Conservation (phyloP, 2,113 vertebrate species). For the Megaceryle torquata region DNA sequence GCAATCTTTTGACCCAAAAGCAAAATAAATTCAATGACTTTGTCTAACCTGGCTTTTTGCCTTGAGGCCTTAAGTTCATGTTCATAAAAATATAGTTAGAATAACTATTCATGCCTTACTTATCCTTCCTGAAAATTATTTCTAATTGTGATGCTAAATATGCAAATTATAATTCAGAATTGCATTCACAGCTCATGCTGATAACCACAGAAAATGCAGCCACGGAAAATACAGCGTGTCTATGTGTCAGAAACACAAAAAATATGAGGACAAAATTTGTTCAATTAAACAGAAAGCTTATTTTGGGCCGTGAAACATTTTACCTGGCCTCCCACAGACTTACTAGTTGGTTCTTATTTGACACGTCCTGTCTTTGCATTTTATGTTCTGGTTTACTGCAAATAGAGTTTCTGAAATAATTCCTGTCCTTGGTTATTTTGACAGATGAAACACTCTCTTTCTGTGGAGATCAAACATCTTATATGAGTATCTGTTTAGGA, state of each 20-base stretch:
- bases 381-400: background rate
- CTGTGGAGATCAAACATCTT: conserved; percentile 92
- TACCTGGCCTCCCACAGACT: background rate
- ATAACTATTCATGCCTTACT: conserved; percentile 28
- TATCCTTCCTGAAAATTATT: conserved; percentile 34
- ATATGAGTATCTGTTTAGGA: conserved; percentile 93
- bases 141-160: conserved; percentile 46
- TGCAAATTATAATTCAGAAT: conserved; percentile 57
- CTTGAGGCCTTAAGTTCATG: background rate
- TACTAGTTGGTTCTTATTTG: background rate
- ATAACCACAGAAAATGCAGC: conserved; percentile 6
- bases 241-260: conserved; percentile 20
- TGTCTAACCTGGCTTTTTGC: background rate
- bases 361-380: conserved; percentile 1
- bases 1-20: background rate
- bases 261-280: background rate
- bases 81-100: conserved; percentile 9
- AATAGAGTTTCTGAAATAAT: conserved; percentile 22
- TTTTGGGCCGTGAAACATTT: background rate
- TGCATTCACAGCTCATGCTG: background rate
- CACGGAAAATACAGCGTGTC: background rate
- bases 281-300: conserved; percentile 12
- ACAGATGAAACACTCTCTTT: conserved; percentile 86
- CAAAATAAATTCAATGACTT: conserved; percentile 9
- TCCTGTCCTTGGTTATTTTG: conserved; percentile 15